These are phyloP conservation scores for Chinchilla lanigera DNA, from an alignment of 2,113 vertebrate genomes.

Conservation along the genomic window DNA sequence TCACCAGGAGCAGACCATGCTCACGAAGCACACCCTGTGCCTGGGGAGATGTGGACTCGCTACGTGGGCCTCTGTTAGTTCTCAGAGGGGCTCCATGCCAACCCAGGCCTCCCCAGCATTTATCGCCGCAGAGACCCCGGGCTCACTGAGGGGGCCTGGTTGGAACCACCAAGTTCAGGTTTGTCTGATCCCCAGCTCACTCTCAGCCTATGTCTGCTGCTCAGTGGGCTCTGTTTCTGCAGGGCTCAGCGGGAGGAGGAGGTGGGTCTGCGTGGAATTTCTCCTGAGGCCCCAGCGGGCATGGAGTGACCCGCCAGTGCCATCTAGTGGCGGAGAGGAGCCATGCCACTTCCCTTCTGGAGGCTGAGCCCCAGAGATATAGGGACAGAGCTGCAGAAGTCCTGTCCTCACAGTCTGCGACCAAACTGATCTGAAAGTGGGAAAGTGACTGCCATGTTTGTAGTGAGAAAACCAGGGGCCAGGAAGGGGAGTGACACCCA, in stretches of 20 bases:
- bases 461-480: neutral
- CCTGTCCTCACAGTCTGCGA: neutral
- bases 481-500: neutral
- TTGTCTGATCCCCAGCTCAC: neutral
- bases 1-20: neutral
- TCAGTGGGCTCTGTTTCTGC: neutral
- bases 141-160: neutral
- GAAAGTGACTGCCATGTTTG: neutral
- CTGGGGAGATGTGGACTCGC: neutral
- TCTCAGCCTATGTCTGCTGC: no score
- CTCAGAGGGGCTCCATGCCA: neutral
- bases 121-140: neutral
- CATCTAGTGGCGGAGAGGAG: slow-evolving; percentile 51
- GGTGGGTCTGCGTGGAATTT: no score
- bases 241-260: neutral
- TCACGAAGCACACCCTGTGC: neutral
- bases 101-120: neutral
- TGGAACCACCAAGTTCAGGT: neutral
- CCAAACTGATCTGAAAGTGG: neutral
- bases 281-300: fast-evolving
- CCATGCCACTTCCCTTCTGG: fast-evolving
- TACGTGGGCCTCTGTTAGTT: fast-evolving
- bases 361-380: neutral
- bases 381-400: neutral
- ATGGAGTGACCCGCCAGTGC: neutral